Percentiles rank a stretch among this genome's conserved stretches.
Evolutionary conservation across 2,888 invertebrate species (phyloP).

Genomic region (Sarcophaga subvicina): DNA sequence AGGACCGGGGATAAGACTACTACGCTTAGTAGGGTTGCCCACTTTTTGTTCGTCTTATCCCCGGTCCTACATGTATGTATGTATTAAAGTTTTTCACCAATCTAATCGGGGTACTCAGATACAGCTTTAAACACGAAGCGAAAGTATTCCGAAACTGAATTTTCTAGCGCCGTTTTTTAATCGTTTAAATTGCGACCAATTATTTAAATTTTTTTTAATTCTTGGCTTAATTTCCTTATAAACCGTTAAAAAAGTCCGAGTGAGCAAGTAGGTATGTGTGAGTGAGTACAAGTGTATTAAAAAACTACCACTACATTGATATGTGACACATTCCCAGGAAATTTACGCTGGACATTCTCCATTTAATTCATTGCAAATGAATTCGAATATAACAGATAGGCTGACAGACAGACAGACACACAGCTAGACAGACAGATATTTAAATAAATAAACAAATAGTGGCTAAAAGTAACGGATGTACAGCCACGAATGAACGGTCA

Average conservation of each 20-base stretch:
- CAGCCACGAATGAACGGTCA: constrained; percentile 23
- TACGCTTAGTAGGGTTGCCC: no score
- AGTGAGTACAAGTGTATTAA: background rate
- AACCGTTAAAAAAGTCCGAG: background rate
- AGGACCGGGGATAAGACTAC: no score
- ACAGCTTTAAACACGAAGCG: no score
- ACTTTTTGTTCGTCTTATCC: no score
- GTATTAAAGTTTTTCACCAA: no score
- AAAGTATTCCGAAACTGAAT: no score
- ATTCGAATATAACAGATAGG: background rate
- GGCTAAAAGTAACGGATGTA: constrained; percentile 28
- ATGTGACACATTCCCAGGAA: constrained; percentile 66
- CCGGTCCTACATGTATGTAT: no score
- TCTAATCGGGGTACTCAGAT: no score
- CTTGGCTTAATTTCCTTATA: background rate
- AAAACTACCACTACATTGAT: constrained; percentile 42
- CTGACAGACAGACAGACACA: background rate
- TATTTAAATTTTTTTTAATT: background rate
- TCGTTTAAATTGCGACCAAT: no score
- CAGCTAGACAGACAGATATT: background rate
- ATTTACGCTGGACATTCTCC: constrained; percentile 51
- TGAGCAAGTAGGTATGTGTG: background rate
- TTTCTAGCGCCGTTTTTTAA: background rate
- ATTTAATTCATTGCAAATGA: constrained; percentile 47
- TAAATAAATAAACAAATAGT: no score